Evolutionary conservation across 2,113 vertebrate genomes (phyloP).

Genomic region (Stomatorhinus ivindoensis): DNA sequence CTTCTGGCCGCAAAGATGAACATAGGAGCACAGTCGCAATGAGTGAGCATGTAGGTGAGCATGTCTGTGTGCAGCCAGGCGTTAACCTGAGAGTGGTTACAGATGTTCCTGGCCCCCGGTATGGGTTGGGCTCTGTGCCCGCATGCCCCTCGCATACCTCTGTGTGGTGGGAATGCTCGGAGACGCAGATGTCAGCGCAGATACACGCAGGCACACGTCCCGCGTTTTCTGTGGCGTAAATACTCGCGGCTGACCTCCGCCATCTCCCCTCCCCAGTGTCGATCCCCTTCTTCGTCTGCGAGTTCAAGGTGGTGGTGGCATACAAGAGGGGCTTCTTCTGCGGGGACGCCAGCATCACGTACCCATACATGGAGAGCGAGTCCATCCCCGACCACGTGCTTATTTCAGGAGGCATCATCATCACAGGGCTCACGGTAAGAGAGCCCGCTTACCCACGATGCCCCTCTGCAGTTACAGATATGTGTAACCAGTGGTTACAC

Average conservation of each 20-base stretch:
- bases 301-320: constrained; percentile 57
- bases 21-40: not conserved
- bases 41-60: not conserved
- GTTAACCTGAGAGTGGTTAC: not conserved
- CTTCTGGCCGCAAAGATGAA: no score
- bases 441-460: not conserved
- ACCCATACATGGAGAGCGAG: constrained; percentile 47
- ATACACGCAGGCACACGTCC: not conserved
- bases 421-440: constrained; percentile 58
- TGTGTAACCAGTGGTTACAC: not conserved
- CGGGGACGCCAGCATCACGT: constrained; percentile 61
- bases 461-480: not conserved
- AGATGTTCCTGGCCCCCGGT: not conserved
- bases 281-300: constrained; percentile 66
- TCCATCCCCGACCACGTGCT: constrained; percentile 58
- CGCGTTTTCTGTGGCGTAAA: not conserved
- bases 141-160: not conserved
- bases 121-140: not conserved
- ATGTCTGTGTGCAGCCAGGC: not conserved
- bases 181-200: not conserved
- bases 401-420: constrained; percentile 58
- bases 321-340: constrained; percentile 67
- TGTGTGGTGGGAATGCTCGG: not conserved
- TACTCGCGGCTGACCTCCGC: not conserved
- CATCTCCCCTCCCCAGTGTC: constrained; percentile 51